phyloP scores from a whole-genome alignment of 2,888 invertebrate genomes.

The Isoperla grammatica region DNA sequence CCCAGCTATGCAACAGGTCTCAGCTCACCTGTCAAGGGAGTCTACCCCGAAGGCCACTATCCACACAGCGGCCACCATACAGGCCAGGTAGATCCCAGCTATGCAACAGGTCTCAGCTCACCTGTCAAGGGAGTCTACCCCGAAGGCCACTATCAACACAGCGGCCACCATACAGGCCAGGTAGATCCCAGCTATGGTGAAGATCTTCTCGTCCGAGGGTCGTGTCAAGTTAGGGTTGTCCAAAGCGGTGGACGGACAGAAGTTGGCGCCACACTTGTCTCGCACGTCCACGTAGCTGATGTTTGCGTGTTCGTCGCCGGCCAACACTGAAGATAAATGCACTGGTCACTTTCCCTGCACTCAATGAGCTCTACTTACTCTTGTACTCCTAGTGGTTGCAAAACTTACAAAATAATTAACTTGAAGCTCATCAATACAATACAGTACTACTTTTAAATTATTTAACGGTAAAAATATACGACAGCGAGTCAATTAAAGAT shows the following conservation, averaged over 20 bases:
- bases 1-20: too few species aligned
- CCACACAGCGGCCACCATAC: slow-evolving; percentile 54
- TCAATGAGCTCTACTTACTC: too few species aligned
- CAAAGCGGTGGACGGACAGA: slow-evolving; percentile 45
- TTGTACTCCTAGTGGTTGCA: too few species aligned
- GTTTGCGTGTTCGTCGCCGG: too few species aligned
- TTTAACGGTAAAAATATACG: too few species aligned
- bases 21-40: slow-evolving; percentile 54
- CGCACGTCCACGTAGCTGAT: slow-evolving; percentile 34
- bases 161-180: slow-evolving; percentile 57
- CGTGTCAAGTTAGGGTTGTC: slow-evolving; percentile 43
- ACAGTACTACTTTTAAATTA: too few species aligned
- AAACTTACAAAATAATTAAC: too few species aligned
- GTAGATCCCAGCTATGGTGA: slow-evolving; percentile 56
- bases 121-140: slow-evolving; percentile 58
- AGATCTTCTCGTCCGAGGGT: slow-evolving; percentile 52
- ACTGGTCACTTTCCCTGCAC: too few species aligned
- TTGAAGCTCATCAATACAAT: too few species aligned
- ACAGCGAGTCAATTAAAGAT: too few species aligned
- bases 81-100: slow-evolving; percentile 56
- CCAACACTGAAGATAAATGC: too few species aligned
- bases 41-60: slow-evolving; percentile 59
- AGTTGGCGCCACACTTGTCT: slow-evolving; percentile 48
- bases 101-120: too few species aligned
- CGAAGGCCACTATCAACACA: slow-evolving; percentile 52